These are phyloP conservation scores for Butastur rufipennis DNA, from an alignment of 2,113 vertebrate genomes.

Conservation along the genomic window DNA sequence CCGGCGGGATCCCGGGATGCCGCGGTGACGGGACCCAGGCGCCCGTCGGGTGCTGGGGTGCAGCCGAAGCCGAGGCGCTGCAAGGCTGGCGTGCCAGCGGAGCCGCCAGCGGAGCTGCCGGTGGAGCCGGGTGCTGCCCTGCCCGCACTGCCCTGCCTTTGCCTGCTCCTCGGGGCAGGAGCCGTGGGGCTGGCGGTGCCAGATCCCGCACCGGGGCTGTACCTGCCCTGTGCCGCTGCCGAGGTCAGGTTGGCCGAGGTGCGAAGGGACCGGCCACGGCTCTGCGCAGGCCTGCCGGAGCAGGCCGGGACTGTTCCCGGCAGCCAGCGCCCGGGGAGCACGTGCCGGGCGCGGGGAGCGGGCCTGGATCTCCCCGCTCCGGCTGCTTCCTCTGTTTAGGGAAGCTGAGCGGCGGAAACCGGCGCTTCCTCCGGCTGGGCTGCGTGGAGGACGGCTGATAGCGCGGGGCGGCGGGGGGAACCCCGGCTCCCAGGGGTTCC, in stretches of 20 bases:
- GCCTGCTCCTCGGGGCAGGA: neutral
- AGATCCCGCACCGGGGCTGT: neutral
- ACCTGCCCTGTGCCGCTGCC: neutral
- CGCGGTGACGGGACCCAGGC: neutral
- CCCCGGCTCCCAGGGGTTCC: neutral
- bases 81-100: too few species aligned
- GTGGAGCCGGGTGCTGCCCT: neutral
- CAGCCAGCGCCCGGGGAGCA: neutral
- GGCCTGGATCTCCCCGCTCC: neutral
- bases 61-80: neutral
- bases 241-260: neutral
- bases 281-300: neutral
- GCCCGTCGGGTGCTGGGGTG: neutral
- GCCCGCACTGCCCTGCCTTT: neutral
- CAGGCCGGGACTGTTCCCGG: neutral
- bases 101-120: too few species aligned
- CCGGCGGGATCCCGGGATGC: neutral
- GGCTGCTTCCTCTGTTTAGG: slow-evolving; percentile 19
- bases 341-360: neutral
- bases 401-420: slow-evolving; percentile 2
- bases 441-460: neutral
- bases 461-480: neutral
- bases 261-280: too few species aligned
- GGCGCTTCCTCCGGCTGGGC: slow-evolving; percentile 11
- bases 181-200: neutral